Conservation (phyloP, 2,113 vertebrate species). For the Chionodraco myersi region DNA sequence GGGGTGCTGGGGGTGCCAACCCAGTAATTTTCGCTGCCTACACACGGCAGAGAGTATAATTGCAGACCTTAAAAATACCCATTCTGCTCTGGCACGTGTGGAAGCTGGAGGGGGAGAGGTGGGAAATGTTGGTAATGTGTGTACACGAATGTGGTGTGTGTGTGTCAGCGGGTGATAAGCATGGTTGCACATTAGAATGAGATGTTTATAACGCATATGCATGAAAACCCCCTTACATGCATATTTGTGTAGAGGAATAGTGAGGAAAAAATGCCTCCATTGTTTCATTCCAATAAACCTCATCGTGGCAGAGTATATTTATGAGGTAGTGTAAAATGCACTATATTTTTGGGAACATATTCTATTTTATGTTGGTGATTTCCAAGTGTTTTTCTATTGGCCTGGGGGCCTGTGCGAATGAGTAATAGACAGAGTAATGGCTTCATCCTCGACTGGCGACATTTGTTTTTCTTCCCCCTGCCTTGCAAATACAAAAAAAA, state of each 20-base stretch:
- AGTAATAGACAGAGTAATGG: constrained; percentile 81
- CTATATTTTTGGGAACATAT: constrained; percentile 66
- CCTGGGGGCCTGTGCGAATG: constrained; percentile 74
- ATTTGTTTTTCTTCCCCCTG: constrained; percentile 74
- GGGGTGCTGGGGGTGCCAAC: constrained; percentile 72
- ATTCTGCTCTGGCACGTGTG: constrained; percentile 69
- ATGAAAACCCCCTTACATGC: constrained; percentile 30
- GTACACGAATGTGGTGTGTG: constrained; percentile 38
- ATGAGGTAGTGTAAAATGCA: constrained; percentile 65
- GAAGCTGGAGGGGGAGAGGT: constrained; percentile 22
- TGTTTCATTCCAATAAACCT: constrained; percentile 68
- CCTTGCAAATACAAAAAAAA: constrained; percentile 65
- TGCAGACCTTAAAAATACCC: constrained; percentile 75
- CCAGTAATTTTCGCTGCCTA: constrained; percentile 72
- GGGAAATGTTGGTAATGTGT: constrained; percentile 35
- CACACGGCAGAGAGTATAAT: constrained; percentile 77
- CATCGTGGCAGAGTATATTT: constrained; percentile 72
- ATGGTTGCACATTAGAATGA: constrained; percentile 53
- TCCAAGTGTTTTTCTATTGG: constrained; percentile 74
- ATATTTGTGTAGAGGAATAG: constrained; percentile 45
- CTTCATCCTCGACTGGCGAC: constrained; percentile 72
- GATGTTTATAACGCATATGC: constrained; percentile 49
- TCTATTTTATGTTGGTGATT: constrained; percentile 77
- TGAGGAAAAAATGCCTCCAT: constrained; percentile 37
- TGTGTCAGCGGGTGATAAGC: constrained; percentile 35